These are phyloP conservation scores for Eristalis intricaria DNA, from an alignment of 2,888 invertebrate genomes.

Conservation along the genomic window DNA sequence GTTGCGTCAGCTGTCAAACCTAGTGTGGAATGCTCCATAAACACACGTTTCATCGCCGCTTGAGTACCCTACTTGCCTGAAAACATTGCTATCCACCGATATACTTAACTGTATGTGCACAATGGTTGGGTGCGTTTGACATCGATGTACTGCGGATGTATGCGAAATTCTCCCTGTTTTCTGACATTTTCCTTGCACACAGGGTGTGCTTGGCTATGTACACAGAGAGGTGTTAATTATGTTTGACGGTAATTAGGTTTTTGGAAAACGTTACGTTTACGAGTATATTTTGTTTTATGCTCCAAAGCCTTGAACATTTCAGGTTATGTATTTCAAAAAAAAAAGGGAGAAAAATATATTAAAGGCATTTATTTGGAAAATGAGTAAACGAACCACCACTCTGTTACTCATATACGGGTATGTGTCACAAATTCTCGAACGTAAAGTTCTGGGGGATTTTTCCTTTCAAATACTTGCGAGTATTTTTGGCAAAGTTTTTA, in stretches of 20 bases:
- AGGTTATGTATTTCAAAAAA: neutral
- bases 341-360: neutral
- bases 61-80: neutral
- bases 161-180: neutral
- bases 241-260: conserved; percentile 3
- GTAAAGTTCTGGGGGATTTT: neutral
- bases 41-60: neutral
- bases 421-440: neutral
- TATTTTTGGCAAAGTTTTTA: neutral
- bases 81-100: neutral
- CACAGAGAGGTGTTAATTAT: conserved; percentile 10
- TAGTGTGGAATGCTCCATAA: conserved; percentile 14
- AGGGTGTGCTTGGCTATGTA: neutral
- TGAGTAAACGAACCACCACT: neutral
- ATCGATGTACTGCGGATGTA: neutral
- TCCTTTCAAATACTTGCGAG: neutral
- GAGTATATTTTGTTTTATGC: neutral
- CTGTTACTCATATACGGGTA: neutral
- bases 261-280: conserved; percentile 8
- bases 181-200: neutral
- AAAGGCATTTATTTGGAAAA: neutral
- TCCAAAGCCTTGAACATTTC: neutral
- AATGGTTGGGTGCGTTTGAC: neutral
- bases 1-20: conserved; percentile 14
- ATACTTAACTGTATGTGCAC: neutral